These are phyloP conservation scores for Eilema sororculum DNA, from an alignment of 2,888 invertebrate species.

Conservation along the genomic window DNA sequence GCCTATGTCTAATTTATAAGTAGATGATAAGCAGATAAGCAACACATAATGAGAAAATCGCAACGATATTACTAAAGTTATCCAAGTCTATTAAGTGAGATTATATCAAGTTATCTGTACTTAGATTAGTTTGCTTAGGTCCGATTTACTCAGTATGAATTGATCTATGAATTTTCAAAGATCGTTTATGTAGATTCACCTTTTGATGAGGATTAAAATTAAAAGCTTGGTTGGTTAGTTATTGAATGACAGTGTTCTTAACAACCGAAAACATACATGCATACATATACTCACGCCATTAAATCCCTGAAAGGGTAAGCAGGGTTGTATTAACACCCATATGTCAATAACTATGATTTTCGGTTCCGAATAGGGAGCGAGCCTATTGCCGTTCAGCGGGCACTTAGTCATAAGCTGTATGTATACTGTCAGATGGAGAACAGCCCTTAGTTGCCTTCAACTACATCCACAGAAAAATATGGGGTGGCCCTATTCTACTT, in stretches of 20 bases:
- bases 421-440: too few species aligned
- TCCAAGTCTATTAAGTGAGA: constrained; percentile 37
- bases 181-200: not conserved
- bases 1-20: not conserved
- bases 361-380: too few species aligned
- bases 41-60: constrained; percentile 41
- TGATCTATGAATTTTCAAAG: constrained; percentile 17
- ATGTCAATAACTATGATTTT: too few species aligned
- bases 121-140: constrained; percentile 46
- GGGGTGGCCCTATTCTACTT: too few species aligned
- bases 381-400: too few species aligned
- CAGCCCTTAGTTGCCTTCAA: too few species aligned
- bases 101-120: constrained; percentile 44
- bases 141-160: constrained; percentile 20
- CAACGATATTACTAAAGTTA: constrained; percentile 31
- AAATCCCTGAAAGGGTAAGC: too few species aligned
- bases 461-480: too few species aligned
- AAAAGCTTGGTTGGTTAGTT: not conserved
- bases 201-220: not conserved
- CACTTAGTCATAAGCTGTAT: too few species aligned
- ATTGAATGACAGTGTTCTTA: not conserved
- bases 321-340: too few species aligned
- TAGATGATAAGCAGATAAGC: constrained; percentile 24
- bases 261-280: not conserved
- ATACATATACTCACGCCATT: too few species aligned